Conservation (phyloP, 2,797 vertebrate species). For the Pseudomugil tenellus region DNA sequence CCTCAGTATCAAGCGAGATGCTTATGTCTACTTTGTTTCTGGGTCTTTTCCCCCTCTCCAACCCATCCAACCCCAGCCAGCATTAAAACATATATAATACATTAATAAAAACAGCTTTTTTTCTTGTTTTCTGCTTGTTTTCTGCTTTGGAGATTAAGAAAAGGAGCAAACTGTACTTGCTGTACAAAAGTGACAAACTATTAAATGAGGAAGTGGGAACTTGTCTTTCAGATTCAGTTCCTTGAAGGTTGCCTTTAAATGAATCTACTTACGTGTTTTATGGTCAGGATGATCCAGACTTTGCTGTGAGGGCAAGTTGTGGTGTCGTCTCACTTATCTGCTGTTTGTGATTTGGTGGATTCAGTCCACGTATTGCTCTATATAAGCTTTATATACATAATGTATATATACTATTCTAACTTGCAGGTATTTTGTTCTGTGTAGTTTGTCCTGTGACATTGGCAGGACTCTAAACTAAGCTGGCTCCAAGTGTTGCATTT, state of each 20-base stretch:
- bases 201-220: constrained; percentile 82
- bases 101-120: constrained; percentile 8
- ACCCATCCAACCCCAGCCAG: no score
- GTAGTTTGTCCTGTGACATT: background rate
- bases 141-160: constrained; percentile 41
- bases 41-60: no score
- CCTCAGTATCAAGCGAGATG: no score
- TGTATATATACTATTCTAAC: no score
- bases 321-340: background rate
- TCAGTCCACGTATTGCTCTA: background rate
- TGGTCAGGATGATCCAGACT: constrained; percentile 51
- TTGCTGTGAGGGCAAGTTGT: background rate
- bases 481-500: background rate
- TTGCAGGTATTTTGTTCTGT: background rate
- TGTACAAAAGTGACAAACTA: constrained; percentile 56
- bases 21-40: no score
- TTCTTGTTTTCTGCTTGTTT: constrained; percentile 24
- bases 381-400: no score
- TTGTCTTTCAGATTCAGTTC: constrained; percentile 87
- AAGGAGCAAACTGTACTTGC: constrained; percentile 12
- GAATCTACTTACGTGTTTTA: constrained; percentile 59
- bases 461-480: background rate
- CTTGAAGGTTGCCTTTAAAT: constrained; percentile 74
- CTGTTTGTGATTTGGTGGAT: background rate
- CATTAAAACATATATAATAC: no score